A percentile compares a stretch with the other conserved stretches of the same genome.
phyloP scores from a whole-genome alignment of 2,113 vertebrate species.

The Centrocercus urophasianus region DNA sequence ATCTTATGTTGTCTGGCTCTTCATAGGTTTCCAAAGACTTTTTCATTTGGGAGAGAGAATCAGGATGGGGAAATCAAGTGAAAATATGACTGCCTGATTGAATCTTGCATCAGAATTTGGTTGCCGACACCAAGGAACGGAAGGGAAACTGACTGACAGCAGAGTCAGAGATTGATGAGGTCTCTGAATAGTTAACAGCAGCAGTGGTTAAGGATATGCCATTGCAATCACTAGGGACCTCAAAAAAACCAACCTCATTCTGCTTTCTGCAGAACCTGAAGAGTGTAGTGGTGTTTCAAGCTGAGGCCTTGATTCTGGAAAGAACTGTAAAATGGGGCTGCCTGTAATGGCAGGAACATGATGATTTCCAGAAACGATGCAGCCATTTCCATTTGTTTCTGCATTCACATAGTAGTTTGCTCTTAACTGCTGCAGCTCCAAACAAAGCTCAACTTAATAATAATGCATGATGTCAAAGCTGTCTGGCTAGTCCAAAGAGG shows the following conservation, averaged over 20 bases:
- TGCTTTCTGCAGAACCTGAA: not conserved
- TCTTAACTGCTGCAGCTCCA: not conserved
- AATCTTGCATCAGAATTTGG: not conserved
- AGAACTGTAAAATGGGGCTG: not conserved
- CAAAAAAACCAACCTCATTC: not conserved
- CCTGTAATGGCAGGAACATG: not conserved
- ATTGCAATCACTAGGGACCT: not conserved
- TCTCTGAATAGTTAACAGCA: not conserved
- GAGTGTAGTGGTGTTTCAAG: not conserved
- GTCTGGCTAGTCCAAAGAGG: not conserved
- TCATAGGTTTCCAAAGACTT: not conserved
- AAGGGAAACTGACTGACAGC: not conserved
- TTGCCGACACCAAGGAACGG: not conserved
- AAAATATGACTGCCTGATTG: not conserved
- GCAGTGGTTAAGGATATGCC: not conserved
- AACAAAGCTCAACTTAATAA: conserved; percentile 19
- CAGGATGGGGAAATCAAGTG: not conserved
- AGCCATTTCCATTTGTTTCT: conserved; percentile 39
- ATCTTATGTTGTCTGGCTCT: not conserved
- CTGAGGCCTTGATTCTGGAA: not conserved
- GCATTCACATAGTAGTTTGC: not conserved
- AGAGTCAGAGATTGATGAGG: not conserved
- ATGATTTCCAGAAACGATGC: conserved; percentile 41
- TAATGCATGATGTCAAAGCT: conserved; percentile 26
- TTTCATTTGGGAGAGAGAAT: not conserved